Percentiles rank a stretch among this genome's conserved stretches.
These are phyloP conservation scores for Ambastaia sidthimunki DNA, from an alignment of 2,797 vertebrate genomes.

Conservation along the genomic window DNA sequence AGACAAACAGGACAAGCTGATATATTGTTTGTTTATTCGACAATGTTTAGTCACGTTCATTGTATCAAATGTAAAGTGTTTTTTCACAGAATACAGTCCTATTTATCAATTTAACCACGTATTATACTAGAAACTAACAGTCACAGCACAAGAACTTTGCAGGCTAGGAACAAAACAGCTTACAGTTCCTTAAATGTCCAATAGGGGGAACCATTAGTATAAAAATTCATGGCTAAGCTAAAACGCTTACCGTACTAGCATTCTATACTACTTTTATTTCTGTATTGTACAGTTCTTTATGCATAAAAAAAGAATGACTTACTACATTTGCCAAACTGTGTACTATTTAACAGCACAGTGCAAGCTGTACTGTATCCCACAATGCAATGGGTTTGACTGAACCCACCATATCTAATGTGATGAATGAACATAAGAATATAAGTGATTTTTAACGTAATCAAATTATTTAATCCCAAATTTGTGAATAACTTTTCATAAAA, in stretches of 20 bases:
- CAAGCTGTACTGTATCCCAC: no score
- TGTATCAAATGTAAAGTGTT: not conserved
- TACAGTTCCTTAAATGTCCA: slow-evolving; percentile 37
- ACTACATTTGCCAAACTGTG: no score
- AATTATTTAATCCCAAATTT: no score
- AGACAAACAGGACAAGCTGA: not conserved
- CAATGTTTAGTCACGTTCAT: not conserved
- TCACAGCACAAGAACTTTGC: not conserved
- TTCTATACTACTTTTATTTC: not conserved
- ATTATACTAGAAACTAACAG: not conserved
- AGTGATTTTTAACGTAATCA: no score
- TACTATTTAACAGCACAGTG: no score
- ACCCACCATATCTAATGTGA: no score
- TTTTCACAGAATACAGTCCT: no score
- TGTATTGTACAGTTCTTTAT: not conserved
- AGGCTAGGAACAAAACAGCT: not conserved
- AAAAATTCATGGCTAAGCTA: not conserved
- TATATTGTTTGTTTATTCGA: not conserved
- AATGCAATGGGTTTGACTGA: no score
- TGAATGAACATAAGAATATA: no score
- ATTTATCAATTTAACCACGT: not conserved
- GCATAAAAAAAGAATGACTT: no score
- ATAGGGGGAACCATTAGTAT: slow-evolving; percentile 58
- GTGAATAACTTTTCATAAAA: no score
- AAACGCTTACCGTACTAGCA: not conserved